Base-by-base conservation (phyloP, 1,140 invertebrate genomes). In the Drosophila gunungcola region DNA sequence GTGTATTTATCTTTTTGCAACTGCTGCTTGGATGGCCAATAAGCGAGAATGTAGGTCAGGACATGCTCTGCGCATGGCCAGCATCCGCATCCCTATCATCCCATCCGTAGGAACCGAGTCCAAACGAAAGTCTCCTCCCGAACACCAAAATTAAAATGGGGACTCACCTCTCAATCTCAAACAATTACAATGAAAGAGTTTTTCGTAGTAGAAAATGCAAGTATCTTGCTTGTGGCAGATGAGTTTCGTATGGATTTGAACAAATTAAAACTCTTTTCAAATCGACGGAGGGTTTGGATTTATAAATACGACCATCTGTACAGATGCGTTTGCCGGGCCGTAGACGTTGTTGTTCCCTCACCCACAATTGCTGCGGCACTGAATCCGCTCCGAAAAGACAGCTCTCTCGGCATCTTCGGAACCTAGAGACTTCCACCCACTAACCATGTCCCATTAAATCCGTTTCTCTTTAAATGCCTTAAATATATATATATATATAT, bases 21-120 rank as follows among this genome's bases (percentile, higher is more conserved):
- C 55, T 61, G 69, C 68, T 72, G 62, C 49, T 53, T 58, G 72
- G 84, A 86, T 83, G 75, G 86, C 83, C 83, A 88, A 88, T 89
- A 89, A 88, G 56, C 60, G 36, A 29, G 76, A 88, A 88, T 88
- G 84, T 88, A 88, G 83, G 83, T 86, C 83, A 86, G 83, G 83
- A 52, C 65, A 54, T 58, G 54, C 62, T 80, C 55, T 88, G 83
- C 83, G 83, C 83, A 88, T 88, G 83, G 83, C 62, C 83, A 88
- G 67, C 73, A 58, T 48, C 61, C 51, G 32, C 45, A 45, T 39
- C 46, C 54, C 58, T 63, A 29, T 51, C 41, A 42, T 58, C 54
- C 38, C 34, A 25, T 3, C 29, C 43, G 29, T 11, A 49, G 29
- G 9, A 51, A 4, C 43, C 43, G 43, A 45, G 7, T 32, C 29